Evolutionary conservation across 2,888 invertebrate species (phyloP).

Genomic region (Chymomyza caudatula): DNA sequence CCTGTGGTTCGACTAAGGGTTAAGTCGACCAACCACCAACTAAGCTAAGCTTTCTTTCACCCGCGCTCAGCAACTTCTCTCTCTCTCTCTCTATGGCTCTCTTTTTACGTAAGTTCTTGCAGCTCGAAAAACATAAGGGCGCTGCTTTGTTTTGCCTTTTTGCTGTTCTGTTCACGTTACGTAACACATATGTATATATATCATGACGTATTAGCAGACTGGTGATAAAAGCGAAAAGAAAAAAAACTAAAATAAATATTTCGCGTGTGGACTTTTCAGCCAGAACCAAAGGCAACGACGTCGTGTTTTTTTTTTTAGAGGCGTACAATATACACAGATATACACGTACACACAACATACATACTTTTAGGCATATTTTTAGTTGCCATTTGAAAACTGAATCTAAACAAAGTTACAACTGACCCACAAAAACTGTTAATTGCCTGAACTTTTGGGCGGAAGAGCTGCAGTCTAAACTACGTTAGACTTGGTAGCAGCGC

Average conservation of each 20-base stretch:
- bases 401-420: neutral
- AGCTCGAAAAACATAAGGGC: neutral
- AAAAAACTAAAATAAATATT: constrained; percentile 20
- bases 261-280: constrained; percentile 61
- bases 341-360: neutral
- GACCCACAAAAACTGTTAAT: neutral
- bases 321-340: neutral
- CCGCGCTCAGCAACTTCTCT: neutral
- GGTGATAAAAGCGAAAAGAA: constrained; percentile 49
- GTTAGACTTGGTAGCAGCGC: constrained; percentile 8
- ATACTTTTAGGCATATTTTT: constrained; percentile 4
- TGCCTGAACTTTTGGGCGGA: constrained; percentile 4
- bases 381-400: constrained; percentile 6
- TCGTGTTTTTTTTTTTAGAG: constrained; percentile 14
- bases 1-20: neutral
- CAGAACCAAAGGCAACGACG: constrained; percentile 17
- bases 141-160: neutral
- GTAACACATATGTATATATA: constrained; percentile 39
- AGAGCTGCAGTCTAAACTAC: neutral
- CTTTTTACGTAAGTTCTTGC: constrained; percentile 2
- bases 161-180: constrained; percentile 32
- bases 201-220: constrained; percentile 61
- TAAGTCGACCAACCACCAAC: too few relatives aligned
- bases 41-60: neutral
- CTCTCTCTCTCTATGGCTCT: neutral